phyloP scores from a whole-genome alignment of 2,797 vertebrate genomes.

The Holocentrus rufus region DNA sequence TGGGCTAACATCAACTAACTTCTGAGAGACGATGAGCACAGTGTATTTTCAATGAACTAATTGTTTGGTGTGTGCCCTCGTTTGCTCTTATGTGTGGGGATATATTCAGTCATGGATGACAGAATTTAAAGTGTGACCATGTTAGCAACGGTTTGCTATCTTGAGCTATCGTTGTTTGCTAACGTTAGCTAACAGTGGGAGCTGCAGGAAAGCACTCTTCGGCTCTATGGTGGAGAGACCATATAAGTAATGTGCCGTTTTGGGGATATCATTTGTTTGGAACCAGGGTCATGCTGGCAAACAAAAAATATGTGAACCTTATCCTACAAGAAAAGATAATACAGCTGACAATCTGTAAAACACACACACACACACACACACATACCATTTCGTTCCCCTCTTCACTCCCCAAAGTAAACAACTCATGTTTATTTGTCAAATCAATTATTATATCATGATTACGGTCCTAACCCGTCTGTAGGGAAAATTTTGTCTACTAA shows the following conservation, averaged over 20 bases:
- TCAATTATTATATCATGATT: conserved; percentile 75
- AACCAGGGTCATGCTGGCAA: conserved; percentile 51
- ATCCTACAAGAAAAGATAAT: conserved; percentile 2
- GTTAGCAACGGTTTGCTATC: too few species aligned
- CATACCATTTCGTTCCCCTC: conserved; percentile 18
- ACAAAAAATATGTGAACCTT: conserved; percentile 21
- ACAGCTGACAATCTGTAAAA: not conserved
- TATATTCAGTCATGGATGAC: too few species aligned
- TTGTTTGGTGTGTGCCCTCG: too few species aligned
- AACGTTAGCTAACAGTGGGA: too few species aligned
- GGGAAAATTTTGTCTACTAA: conserved; percentile 74
- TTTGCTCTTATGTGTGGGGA: too few species aligned
- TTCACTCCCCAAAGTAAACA: conserved; percentile 59
- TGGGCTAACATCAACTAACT: too few species aligned
- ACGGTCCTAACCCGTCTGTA: conserved; percentile 58
- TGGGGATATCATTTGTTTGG: conserved; percentile 35
- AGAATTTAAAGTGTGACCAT: too few species aligned
- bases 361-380: not conserved
- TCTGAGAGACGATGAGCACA: too few species aligned
- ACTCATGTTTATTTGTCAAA: conserved; percentile 72
- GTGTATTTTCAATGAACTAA: too few species aligned
- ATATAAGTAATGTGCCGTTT: conserved; percentile 43
- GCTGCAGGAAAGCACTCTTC: conserved; percentile 34
- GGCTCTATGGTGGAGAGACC: conserved; percentile 35
- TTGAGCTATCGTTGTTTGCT: too few species aligned